phyloP scores from a whole-genome alignment of 2,888 invertebrate genomes.

The Drosophila prostipennis region DNA sequence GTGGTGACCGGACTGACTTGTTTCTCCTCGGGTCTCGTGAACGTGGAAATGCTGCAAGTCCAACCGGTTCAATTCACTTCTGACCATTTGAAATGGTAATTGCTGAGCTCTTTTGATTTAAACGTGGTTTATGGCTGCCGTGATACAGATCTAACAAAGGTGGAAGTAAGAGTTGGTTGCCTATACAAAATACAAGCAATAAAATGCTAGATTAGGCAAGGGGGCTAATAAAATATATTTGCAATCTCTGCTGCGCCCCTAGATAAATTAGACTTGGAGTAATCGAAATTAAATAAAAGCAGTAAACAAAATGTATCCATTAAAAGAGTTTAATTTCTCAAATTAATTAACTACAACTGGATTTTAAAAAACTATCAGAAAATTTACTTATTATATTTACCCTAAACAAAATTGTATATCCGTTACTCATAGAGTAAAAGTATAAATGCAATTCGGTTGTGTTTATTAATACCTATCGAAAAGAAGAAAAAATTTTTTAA shows the following conservation, averaged over 20 bases:
- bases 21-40: slow-evolving; percentile 20
- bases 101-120: slow-evolving; percentile 36
- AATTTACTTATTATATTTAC: no score
- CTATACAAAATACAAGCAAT: slow-evolving; percentile 1
- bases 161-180: slow-evolving; percentile 18
- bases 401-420: no score
- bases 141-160: slow-evolving; percentile 33
- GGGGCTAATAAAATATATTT: not conserved
- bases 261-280: not conserved
- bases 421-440: no score
- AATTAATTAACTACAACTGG: no score
- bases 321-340: not conserved
- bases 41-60: slow-evolving; percentile 39
- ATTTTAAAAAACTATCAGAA: no score
- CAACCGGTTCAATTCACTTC: slow-evolving; percentile 47
- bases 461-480: no score
- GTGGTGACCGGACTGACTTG: slow-evolving; percentile 41
- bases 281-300: not conserved
- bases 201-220: slow-evolving; percentile 5
- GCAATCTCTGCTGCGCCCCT: not conserved
- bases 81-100: slow-evolving; percentile 43
- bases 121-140: slow-evolving; percentile 26
- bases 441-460: no score
- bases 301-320: not conserved
- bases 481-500: no score